Evolutionary conservation across 1,140 invertebrate species (phyloP), one percentile per base, ranked within the genome.

Genomic region (Macrocentrus cingulum): DNA sequence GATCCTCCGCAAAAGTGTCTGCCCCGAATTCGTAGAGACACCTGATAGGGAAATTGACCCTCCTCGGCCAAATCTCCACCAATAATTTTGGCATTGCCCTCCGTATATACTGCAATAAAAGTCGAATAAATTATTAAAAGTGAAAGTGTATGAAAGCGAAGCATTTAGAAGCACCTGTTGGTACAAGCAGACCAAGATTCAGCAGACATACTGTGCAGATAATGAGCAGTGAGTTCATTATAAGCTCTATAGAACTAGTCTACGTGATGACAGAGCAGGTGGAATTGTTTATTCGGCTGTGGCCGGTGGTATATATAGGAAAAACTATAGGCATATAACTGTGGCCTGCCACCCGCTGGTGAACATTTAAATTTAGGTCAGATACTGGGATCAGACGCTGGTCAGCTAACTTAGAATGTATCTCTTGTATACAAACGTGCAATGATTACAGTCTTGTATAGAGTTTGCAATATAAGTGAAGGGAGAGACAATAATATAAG

Each of bases 1-100:
- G 77, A 74, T 29, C 75, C 77, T 13, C 75, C 77, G 59, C 77
- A 80, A 25, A 60, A 62, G 25, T 62, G 60, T n/a, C 9, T 59
- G 11, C 46, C 48, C 5, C 60, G 23, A 8, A 41, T 15, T 15
- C 61, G 9, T 15, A 65, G 22, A 1, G 69, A 71, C 9, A 74
- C 66, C 52, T 72, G 70, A 58, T 65, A 75, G 18, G 74, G 74
- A 60, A 70, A 74, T 55, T 73, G 64, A 9, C 69, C 71, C 2
- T 48, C 25, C 11, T 42, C 20, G 15, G 64, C 64, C 11, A n/a
- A 18, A 15, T 49, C 36, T 37, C 60, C 60, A 19, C 60, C 60
- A 9, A 62, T 36, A 9, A 62, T 62, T 29, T 57, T 53, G 7
- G 57, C 29, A 25, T 57, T 32, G 16, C 8, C 32, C n/a, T 50